Base-by-base conservation (phyloP, 2,888 invertebrate species). In the Ramazzottius varieornatus region DNA sequence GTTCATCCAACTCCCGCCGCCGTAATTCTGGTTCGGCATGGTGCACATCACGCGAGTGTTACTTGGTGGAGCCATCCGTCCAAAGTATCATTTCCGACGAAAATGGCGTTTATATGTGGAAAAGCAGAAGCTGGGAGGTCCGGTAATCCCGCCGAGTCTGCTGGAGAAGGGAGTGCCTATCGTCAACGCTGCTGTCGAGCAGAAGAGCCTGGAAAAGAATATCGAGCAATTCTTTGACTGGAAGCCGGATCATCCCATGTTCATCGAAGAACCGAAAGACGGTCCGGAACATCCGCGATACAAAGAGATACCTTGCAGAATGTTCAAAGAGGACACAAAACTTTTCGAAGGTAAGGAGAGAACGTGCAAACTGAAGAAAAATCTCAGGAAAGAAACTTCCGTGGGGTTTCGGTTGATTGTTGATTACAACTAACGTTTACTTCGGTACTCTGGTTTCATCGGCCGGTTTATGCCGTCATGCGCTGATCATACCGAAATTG, bases 191-290 rank as follows among this genome's bases (percentile, higher is more conserved):
- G 54, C 54, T 13, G 54, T 24, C 4, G 54, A 54, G 29, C 54
- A 54, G 54, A 54, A 54, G 29, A 4, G 24, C 16, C 29, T 24
- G n/a, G 54, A 54, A 29, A 54, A 54, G 20, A 8, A 4, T 24
- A 29, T 54, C 4, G 54, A 54, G 54, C 16, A 29, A 4, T 29
- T 16, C 54, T 54, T 16, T 29, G 54, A 54, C 20, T 54, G 54
- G 54, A 29, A 54, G 54, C 54, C 54, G 16, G 54, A 54, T 29
- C 54, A 54, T 54, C 54, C 54, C 54, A 54, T 54, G n/a, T 54
- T 54, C 54, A 13, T 13, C 20, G 20, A 4, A 4, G n/a, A 8
- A 4, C 20, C 29, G 4, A 24, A 24, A 8, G 29, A 54, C 29
- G 29, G n/a, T 16, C 54, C 54, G n/a, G 29, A 29, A 24, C 8